Percentiles rank a stretch among this genome's conserved stretches.
Conservation (phyloP, 2,888 invertebrate genomes). For the Sphaerophoria rueppellii region DNA sequence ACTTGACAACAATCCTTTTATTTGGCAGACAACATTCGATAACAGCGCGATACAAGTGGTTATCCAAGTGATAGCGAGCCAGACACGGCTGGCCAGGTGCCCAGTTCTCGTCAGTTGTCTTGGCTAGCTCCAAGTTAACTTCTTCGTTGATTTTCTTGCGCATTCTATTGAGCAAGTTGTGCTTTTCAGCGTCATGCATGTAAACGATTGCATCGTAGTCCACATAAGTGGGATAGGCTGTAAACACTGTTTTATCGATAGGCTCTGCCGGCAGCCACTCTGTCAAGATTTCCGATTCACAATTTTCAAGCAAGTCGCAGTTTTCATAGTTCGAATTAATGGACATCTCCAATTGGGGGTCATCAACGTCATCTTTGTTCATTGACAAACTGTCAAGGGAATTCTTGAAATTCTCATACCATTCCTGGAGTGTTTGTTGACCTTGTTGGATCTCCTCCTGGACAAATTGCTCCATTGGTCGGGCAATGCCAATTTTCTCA, state of each 20-base stretch:
- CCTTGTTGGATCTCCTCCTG: conserved; percentile 71
- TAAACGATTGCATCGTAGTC: conserved; percentile 83
- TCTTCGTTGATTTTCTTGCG: conserved; percentile 83
- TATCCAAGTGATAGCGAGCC: conserved; percentile 86
- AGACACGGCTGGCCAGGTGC: conserved; percentile 86
- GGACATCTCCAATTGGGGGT: conserved; percentile 48
- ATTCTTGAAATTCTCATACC: conserved; percentile 71
- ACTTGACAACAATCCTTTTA: conserved; percentile 84
- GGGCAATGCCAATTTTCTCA: conserved; percentile 77
- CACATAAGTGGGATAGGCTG: conserved; percentile 86
- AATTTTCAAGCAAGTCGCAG: conserved; percentile 73
- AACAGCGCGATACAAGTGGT: conserved; percentile 87
- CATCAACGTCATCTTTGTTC: conserved; percentile 33
- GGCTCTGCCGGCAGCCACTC: conserved; percentile 85
- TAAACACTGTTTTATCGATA: conserved; percentile 82
- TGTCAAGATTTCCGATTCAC: conserved; percentile 76
- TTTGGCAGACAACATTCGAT: conserved; percentile 12
- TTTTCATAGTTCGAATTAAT: conserved; percentile 11
- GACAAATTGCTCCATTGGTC: no score
- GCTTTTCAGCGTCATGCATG: conserved; percentile 78
- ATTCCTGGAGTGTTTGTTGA: conserved; percentile 75
- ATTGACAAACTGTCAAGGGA: conserved; percentile 76
- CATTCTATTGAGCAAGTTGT: conserved; percentile 83
- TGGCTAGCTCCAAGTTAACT: conserved; percentile 76
- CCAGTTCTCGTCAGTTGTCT: conserved; percentile 82